Percentiles rank a stretch among this genome's conserved stretches.
These are phyloP conservation scores for Ophioninae sp. DNA, from an alignment of 2,888 invertebrate genomes.

Conservation along the genomic window DNA sequence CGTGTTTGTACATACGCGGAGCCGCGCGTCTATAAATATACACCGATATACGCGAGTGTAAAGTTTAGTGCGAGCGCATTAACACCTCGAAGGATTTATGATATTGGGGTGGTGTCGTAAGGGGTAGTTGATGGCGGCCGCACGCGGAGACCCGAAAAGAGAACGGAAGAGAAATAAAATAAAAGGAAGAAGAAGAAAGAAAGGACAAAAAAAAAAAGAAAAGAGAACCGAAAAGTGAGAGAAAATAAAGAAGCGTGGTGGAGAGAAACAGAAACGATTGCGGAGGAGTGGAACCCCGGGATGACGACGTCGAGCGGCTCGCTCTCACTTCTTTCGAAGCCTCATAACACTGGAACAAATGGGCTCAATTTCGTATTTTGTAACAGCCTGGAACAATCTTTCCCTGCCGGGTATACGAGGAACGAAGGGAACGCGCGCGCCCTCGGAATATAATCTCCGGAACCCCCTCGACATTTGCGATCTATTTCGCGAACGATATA, in stretches of 20 bases:
- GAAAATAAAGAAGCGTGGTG: too few relatives aligned
- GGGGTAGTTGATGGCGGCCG: constrained; percentile 61
- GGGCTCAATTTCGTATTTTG: constrained; percentile 79
- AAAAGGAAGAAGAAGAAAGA: constrained; percentile 13
- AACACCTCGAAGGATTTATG: constrained; percentile 80
- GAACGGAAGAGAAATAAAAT: constrained; percentile 33
- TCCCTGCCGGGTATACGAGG: constrained; percentile 53
- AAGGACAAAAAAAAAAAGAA: background rate
- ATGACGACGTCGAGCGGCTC: constrained; percentile 68
- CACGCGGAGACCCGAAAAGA: constrained; percentile 52
- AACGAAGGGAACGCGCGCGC: constrained; percentile 43
- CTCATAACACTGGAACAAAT: constrained; percentile 76
- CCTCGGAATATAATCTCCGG: background rate
- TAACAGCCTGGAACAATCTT: constrained; percentile 69
- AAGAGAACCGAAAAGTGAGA: background rate
- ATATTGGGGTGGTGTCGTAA: constrained; percentile 70
- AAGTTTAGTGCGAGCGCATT: constrained; percentile 76
- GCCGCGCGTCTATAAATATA: background rate
- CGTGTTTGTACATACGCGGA: constrained; percentile 43
- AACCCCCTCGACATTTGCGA: constrained; percentile 44
- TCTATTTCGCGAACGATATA: constrained; percentile 59
- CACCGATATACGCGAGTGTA: background rate
- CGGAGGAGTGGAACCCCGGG: constrained; percentile 69
- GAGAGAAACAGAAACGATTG: constrained; percentile 6
- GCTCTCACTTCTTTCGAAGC: constrained; percentile 69